Base-by-base conservation (phyloP, 2,888 invertebrate genomes). In the Nineta flava region DNA sequence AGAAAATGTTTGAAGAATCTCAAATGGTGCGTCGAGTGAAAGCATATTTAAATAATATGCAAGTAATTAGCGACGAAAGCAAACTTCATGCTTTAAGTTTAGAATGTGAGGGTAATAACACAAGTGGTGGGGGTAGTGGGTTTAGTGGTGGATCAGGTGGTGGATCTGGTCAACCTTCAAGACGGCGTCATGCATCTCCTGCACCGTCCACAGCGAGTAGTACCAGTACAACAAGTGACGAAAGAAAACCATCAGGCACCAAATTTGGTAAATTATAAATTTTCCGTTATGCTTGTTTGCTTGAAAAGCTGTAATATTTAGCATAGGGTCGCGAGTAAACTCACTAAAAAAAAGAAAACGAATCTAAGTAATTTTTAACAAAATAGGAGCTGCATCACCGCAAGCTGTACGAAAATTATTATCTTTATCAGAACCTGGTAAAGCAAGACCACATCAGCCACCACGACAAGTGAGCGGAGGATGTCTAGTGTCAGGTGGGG, bases 1-100 rank as follows among this genome's bases (percentile, higher is more conserved):
- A 95, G 70, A 95, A 94, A 67, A 95, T 96, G 94, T 96, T 93
- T 67, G 96, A 96, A 67, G 95, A 96, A 72, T 94, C 96, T 31
- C 93, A 96, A 70, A 97, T 97, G 97, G 94, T 95, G 50, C 77
- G 96, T 31, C 76, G 95, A 50, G 96, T 97, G 5, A 94, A 96
- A 65, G 88, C 96, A 2, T 99, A 99, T 70, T 75, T 99, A 52
- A 85, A 86, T 56, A 86, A 90, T 59, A 81, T 97, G 75, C 85
- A 90, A 59, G 88, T 92, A 6, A 87, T 90, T 58, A 87, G 84
- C 10, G 92, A 96, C 62, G 97, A 97, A 66, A 85, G 88, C 57
- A 79, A 84, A 51, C 71, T 99, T 52, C 91, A 93, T 62, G 81
- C 81, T 48, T 73, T 96, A 63, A 96, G 96, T 1, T 68, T 87